These are phyloP conservation scores for Oscheius sp. DNA, from an alignment of 2,888 invertebrate species.

Conservation along the genomic window DNA sequence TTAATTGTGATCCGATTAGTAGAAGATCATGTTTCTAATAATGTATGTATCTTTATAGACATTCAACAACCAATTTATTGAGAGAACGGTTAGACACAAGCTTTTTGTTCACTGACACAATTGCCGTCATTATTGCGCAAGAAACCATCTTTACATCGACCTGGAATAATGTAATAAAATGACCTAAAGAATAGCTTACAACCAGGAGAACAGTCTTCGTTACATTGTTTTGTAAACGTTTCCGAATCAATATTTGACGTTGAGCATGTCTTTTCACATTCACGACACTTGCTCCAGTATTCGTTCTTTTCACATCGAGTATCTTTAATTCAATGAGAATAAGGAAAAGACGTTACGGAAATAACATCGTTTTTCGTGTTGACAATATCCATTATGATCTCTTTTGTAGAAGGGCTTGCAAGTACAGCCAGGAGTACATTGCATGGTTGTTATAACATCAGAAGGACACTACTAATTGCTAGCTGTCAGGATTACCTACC, in stretches of 20 bases:
- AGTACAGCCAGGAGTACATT: constrained; percentile 9
- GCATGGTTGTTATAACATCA: not conserved
- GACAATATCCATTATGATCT: constrained; percentile 14
- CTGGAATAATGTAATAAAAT: too few species aligned
- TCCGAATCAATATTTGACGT: not conserved
- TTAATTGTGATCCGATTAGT: too few species aligned
- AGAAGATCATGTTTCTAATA: too few species aligned
- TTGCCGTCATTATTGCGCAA: constrained; percentile 10
- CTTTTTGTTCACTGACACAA: not conserved
- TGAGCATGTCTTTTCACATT: constrained; percentile 16
- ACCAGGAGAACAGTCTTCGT: not conserved
- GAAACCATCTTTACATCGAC: constrained; percentile 21
- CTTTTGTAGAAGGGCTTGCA: constrained; percentile 23
- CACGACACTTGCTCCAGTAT: constrained; percentile 4
- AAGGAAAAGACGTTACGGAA: not conserved
- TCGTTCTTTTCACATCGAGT: constrained; percentile 17
- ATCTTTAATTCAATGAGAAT: not conserved
- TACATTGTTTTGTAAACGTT: not conserved
- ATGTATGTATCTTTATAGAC: too few species aligned
- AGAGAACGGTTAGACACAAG: not conserved
- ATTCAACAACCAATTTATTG: not conserved
- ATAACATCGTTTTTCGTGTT: constrained; percentile 7
- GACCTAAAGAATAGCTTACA: too few species aligned
- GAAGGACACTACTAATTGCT: not conserved
- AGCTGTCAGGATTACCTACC: not conserved